These are phyloP conservation scores for Pentalonia nigronervosa DNA, from an alignment of 1,140 invertebrate genomes.

Conservation along the genomic window DNA sequence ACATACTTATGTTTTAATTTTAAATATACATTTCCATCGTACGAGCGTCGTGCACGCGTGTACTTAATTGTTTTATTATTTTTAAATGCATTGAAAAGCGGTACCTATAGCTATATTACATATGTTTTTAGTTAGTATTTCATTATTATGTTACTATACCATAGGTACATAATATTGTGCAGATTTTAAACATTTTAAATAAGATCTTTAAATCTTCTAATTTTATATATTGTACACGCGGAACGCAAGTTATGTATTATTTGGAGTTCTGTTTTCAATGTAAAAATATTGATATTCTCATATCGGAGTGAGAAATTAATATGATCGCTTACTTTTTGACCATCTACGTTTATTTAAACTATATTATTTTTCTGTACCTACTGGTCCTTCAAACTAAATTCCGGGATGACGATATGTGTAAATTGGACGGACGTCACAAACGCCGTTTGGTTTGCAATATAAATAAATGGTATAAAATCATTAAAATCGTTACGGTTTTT, in stretches of 20 bases:
- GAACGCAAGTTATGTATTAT: too few species aligned
- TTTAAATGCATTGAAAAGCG: neutral
- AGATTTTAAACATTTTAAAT: neutral
- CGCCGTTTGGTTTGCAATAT: too few species aligned
- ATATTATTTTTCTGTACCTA: neutral
- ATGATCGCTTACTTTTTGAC: neutral
- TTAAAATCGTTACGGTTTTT: too few species aligned
- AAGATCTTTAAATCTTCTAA: neutral
- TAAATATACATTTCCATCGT: neutral
- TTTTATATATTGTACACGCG: neutral
- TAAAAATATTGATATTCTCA: neutral
- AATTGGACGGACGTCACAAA: neutral
- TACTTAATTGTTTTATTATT: neutral
- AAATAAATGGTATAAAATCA: neutral
- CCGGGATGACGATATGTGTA: neutral
- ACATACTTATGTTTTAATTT: neutral
- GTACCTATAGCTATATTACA: neutral
- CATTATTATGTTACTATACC: neutral
- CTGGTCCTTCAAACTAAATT: too few species aligned
- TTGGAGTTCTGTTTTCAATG: neutral
- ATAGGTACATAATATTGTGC: neutral
- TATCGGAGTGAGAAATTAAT: neutral
- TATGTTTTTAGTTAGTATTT: neutral
- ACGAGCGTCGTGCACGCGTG: neutral
- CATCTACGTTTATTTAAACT: too few species aligned